Percentiles rank a stretch among this genome's conserved stretches.
phyloP scores from a whole-genome alignment of 2,797 vertebrate genomes.

The Propithecus deckenii region DNA sequence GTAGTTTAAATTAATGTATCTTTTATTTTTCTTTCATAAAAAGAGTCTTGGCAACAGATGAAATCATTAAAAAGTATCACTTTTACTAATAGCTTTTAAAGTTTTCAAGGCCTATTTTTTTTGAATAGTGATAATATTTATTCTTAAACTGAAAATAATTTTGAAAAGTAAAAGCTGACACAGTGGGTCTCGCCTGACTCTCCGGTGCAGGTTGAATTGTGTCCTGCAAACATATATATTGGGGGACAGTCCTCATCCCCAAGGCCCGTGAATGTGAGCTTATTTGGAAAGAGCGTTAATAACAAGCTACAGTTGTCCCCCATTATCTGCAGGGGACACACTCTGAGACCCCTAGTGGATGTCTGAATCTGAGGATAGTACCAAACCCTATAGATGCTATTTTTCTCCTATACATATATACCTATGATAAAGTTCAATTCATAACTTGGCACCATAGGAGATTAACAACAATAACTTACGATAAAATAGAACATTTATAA shows the following conservation, averaged over 20 bases:
- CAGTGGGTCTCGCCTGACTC: no score
- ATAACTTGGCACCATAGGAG: not conserved
- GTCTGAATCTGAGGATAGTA: not conserved
- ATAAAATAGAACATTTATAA: not conserved
- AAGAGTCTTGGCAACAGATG: not conserved
- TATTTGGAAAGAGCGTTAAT: not conserved
- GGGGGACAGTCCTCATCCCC: no score
- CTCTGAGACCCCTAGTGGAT: not conserved
- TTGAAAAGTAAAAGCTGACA: not conserved
- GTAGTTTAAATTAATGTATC: not conserved
- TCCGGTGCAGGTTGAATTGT: not conserved
- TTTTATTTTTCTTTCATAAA: not conserved
- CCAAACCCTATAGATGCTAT: not conserved
- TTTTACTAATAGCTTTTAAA: not conserved
- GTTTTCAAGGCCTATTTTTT: not conserved
- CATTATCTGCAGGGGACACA: not conserved
- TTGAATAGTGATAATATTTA: no score
- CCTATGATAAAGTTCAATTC: not conserved
- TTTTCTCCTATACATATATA: no score
- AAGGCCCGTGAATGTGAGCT: fast-evolving
- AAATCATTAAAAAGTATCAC: not conserved
- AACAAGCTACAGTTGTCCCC: no score
- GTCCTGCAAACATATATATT: not conserved
- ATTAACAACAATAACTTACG: not conserved
- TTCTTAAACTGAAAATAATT: not conserved